Base-by-base conservation (phyloP, 2,113 vertebrate species). In the Cairina moschata region DNA sequence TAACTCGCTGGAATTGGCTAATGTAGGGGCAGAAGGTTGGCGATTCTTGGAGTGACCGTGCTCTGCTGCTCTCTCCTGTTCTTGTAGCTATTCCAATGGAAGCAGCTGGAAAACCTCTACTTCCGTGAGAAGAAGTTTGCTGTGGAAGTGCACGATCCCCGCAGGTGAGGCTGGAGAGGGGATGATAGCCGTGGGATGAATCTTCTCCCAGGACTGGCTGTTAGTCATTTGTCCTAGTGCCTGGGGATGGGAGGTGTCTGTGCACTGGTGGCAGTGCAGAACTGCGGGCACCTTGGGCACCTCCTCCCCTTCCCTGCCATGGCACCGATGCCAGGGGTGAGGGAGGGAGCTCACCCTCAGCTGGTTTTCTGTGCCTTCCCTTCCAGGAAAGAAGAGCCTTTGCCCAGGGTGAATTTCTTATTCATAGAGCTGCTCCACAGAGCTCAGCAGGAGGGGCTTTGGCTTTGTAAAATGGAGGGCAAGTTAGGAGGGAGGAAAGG, bases 81-180 rank as follows among this genome's bases (percentile, higher is more conserved):
- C 69, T 94, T 87, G 10, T 96, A 99, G 99, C 97, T 99, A 96
- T 99, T 99, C 97, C 99, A 99, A 94, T 99, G 99, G 99, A 99
- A 99, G 86, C 99, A 99, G 96, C 98, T 99, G 94, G 99, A 99
- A 98, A 99, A 99, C 86, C 98, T 99, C 91, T 99, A 99, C 97
- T 99, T 99, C 96, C 99, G 99, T 58, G 99, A 99, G 96, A 99
- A 99, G 98, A 99, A 99, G 50, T 99, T 99, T 98, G 99, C 99
- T 11, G 99, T 99, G 78, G 99, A 99, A 97, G 99, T 99, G 31
- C 99, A 99, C 9, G 99, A 99, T 96, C 99, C 99, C 7, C 98
- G 98, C 93, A 99, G 99, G 99, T 99, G 73, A 99, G 98, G 84
- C 73, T 94, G 86, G 63, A 55, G 13, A n/a, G 65, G 73, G 28